phyloP scores from a whole-genome alignment of 2,113 vertebrate genomes.

The Sterna hirundo region DNA sequence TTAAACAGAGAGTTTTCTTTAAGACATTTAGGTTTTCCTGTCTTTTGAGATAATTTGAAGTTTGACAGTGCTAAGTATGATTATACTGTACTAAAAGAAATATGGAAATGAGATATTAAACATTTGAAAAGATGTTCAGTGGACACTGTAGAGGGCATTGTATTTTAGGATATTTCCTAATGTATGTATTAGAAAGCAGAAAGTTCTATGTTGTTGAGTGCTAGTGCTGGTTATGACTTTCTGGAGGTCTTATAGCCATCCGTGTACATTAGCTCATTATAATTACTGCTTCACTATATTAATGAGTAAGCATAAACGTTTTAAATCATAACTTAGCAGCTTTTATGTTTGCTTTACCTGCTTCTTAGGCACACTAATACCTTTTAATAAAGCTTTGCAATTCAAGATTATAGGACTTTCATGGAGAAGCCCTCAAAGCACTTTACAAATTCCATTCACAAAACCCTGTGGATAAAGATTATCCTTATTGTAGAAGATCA shows the following conservation, averaged over 20 bases:
- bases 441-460: slow-evolving; percentile 54
- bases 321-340: neutral
- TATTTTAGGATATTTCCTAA: neutral
- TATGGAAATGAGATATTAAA: neutral
- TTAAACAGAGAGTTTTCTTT: neutral
- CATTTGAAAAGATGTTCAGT: neutral
- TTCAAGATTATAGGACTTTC: slow-evolving; percentile 25
- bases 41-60: neutral
- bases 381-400: slow-evolving; percentile 31
- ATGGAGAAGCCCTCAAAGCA: neutral
- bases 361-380: neutral
- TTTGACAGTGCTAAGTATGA: neutral
- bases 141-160: neutral
- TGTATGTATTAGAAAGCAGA: accelerated
- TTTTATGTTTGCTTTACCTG: slow-evolving; percentile 17
- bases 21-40: neutral
- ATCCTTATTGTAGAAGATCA: slow-evolving; percentile 30
- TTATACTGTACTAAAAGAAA: neutral
- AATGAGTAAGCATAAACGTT: neutral
- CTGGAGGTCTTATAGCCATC: neutral
- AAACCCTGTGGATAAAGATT: slow-evolving; percentile 44
- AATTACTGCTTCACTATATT: neutral
- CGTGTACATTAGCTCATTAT: neutral
- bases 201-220: neutral
- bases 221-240: neutral